Conservation (phyloP, 2,797 vertebrate species). For the Gymnothorax javanicus region DNA sequence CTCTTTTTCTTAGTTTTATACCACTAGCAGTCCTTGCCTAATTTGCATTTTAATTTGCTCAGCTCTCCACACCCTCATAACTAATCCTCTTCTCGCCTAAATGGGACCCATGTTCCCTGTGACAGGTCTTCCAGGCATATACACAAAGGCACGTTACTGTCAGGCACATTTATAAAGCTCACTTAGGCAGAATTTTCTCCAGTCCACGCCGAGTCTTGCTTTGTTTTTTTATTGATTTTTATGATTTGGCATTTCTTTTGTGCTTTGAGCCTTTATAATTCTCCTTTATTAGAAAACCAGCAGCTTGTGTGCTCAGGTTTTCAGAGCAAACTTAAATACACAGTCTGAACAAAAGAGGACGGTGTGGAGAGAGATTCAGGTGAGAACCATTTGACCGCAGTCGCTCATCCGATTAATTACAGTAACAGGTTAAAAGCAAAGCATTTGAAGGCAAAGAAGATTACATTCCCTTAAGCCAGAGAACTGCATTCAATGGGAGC, state of each 20-base stretch:
- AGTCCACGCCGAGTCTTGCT: neutral
- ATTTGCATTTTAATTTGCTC: slow-evolving; percentile 77
- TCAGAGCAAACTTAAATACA: slow-evolving; percentile 3
- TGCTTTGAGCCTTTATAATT: neutral
- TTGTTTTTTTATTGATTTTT: neutral
- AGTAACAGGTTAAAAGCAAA: slow-evolving; percentile 10
- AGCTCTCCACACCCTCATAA: slow-evolving; percentile 61
- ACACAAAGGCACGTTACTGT: slow-evolving; percentile 50
- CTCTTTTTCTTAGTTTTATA: slow-evolving; percentile 20
- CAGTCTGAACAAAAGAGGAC: neutral
- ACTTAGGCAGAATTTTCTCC: neutral
- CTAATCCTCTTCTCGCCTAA: slow-evolving; percentile 72
- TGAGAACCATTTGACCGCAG: neutral
- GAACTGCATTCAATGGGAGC: neutral
- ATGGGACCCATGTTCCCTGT: slow-evolving; percentile 72
- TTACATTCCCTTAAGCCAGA: slow-evolving; percentile 9
- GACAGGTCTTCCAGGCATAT: slow-evolving; percentile 51
- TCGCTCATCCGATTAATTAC: neutral
- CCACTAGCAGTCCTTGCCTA: slow-evolving; percentile 65
- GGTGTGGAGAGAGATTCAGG: neutral
- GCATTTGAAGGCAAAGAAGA: slow-evolving; percentile 4
- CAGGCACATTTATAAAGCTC: slow-evolving; percentile 21
- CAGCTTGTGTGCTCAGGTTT: slow-evolving; percentile 1
- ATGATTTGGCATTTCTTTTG: neutral
- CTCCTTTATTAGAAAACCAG: slow-evolving; percentile 10